Conservation (phyloP, 2,888 invertebrate species). For the Zygaena filipendulae region DNA sequence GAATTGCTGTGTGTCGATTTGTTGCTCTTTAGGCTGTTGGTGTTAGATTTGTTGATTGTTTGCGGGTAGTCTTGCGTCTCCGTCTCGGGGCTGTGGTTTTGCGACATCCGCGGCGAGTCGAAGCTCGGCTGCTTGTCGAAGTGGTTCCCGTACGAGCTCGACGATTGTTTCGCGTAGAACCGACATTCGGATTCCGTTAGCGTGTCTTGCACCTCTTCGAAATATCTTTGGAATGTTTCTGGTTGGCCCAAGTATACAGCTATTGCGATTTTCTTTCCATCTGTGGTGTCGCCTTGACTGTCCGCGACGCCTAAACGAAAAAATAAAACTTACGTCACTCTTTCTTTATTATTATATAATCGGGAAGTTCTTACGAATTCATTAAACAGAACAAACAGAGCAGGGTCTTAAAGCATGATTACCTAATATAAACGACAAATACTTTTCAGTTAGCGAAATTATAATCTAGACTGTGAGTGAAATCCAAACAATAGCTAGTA, state of each 20-base stretch:
- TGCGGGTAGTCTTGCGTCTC: slow-evolving; percentile 53
- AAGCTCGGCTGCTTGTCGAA: slow-evolving; percentile 59
- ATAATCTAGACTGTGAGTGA: too few species aligned
- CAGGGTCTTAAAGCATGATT: too few species aligned
- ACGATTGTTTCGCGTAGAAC: slow-evolving; percentile 65
- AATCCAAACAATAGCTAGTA: too few species aligned
- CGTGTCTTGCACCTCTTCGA: slow-evolving; percentile 73
- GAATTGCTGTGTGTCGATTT: slow-evolving; percentile 63
- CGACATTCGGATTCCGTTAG: slow-evolving; percentile 72
- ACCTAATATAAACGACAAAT: too few species aligned
- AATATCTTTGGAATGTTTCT: slow-evolving; percentile 78
- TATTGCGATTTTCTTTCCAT: slow-evolving; percentile 89
- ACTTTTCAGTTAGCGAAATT: too few species aligned
- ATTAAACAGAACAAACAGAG: too few species aligned
- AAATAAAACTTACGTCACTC: not conserved
- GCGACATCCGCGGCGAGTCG: slow-evolving; percentile 54
- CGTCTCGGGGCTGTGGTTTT: slow-evolving; percentile 54
- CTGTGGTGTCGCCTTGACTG: slow-evolving; percentile 75
- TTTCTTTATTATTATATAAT: not conserved
- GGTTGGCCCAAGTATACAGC: slow-evolving; percentile 89
- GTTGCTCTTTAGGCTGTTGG: slow-evolving; percentile 66
- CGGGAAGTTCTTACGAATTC: too few species aligned
- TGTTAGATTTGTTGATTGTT: slow-evolving; percentile 57
- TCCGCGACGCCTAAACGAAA: slow-evolving; percentile 56
- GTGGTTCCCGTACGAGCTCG: slow-evolving; percentile 51